Base-by-base conservation (phyloP, 2,888 invertebrate species). In the Acronicta psi region DNA sequence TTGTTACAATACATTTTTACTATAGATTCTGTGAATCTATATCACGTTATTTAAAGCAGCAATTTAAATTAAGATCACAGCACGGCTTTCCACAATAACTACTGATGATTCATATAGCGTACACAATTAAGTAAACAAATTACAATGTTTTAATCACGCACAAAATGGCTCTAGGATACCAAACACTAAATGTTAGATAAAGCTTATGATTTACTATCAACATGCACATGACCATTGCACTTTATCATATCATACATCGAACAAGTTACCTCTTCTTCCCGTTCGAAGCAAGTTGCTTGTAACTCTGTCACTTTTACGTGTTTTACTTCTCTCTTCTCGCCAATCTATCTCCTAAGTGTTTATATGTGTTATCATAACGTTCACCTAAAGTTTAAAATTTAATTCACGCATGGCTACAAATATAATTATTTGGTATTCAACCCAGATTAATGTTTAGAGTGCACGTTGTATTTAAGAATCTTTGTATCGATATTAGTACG, bases 381-480 rank as follows among this genome's bases (percentile, higher is more conserved):
- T 82, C 84, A 87, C 79, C 72, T 81, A 79, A 86, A 83, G 84
- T 84, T 80, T 75, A 80, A 77, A 82, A 79, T 79, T 80, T 82
- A 82, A 82, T 73, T 84, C 87, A 88, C 88, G 93, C 94, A 94
- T 93, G 94, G 92, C 93, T 91, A 90, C 81, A 85, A 85, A 84
- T 90, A 80, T 81, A 69, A 75, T 81, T 85, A 85, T 88, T 88
- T 87, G 84, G 84, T 88, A 87, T 83, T 84, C 79, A 82, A 82
- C 77, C 86, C 85, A 87, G 82, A 86, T 92, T 83, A 89, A 82
- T 93, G 92, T 93, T 91, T 93, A 93, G 92, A 90, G 79, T 93
- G 94, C 94, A 94, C 94, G 94, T 90, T 92, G 87, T 91, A 88
- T 89, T 90, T 86, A 81, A 82, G 79, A 75, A 79, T 82, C 75